Conservation (phyloP, 2,113 vertebrate species). For the Cyanoramphus novaezelandiae region DNA sequence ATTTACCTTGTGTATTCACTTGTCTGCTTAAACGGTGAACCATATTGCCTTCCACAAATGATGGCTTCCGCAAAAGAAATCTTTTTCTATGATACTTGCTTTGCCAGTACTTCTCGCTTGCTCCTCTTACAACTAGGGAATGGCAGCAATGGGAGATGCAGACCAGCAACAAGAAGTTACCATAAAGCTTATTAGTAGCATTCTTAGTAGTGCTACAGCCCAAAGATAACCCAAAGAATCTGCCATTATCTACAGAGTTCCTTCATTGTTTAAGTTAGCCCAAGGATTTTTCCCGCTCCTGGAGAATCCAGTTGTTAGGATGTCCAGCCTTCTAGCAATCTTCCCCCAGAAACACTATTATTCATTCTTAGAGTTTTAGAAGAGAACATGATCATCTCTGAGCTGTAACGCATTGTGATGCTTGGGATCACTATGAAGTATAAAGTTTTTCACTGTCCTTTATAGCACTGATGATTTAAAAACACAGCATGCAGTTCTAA, state of each 20-base stretch:
- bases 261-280: background rate
- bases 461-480: background rate
- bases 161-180: background rate
- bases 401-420: background rate
- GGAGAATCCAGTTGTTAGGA: background rate
- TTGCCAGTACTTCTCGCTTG: background rate
- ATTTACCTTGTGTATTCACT: background rate
- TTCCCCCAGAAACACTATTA: background rate
- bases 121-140: background rate
- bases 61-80: background rate
- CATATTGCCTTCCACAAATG: background rate
- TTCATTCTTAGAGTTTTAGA: background rate
- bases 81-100: background rate
- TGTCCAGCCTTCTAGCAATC: background rate
- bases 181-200: background rate
- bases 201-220: background rate
- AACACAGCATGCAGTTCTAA: background rate
- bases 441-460: background rate
- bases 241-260: background rate
- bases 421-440: background rate
- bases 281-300: background rate
- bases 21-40: background rate
- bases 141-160: background rate
- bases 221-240: background rate
- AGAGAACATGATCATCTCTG: background rate